These are phyloP conservation scores for Pagrus major DNA, from an alignment of 2,113 vertebrate genomes.

Conservation along the genomic window DNA sequence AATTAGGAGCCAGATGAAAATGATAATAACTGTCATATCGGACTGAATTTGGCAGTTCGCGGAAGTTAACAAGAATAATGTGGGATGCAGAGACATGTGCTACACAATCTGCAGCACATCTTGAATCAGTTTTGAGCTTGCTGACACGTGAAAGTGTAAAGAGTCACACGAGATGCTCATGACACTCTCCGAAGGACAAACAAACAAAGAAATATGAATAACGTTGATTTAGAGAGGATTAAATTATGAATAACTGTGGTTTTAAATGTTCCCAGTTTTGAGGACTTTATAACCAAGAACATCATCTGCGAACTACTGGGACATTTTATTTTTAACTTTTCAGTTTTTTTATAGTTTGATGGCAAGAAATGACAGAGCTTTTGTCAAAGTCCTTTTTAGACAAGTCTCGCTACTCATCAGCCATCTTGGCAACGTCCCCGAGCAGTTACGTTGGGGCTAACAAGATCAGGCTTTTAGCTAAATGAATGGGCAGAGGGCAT, in stretches of 20 bases:
- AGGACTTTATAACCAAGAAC: background rate
- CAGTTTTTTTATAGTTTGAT: background rate
- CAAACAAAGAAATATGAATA: background rate
- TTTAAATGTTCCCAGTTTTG: background rate
- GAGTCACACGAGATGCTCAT: background rate
- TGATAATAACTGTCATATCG: background rate
- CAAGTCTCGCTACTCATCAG: no score
- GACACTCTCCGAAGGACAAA: background rate
- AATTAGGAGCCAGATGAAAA: conserved; percentile 10
- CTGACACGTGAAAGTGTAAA: conserved; percentile 31
- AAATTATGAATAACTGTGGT: background rate
- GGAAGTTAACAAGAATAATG: conserved; percentile 40
- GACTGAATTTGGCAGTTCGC: conserved; percentile 1
- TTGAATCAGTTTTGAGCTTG: conserved; percentile 37
- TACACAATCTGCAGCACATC: conserved; percentile 21
- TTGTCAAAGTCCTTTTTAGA: no score
- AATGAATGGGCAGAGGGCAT: no score
- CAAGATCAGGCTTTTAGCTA: no score
- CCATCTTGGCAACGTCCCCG: no score
- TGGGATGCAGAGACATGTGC: conserved; percentile 27
- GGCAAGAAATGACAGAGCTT: background rate
- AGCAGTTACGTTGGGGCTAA: no score
- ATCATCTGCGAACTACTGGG: background rate
- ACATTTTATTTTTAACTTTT: background rate
- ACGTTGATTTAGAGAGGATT: background rate